Evolutionary conservation across 2,888 invertebrate genomes (phyloP), one percentile per base, ranked within the genome.

Genomic region (Drepana falcataria): DNA sequence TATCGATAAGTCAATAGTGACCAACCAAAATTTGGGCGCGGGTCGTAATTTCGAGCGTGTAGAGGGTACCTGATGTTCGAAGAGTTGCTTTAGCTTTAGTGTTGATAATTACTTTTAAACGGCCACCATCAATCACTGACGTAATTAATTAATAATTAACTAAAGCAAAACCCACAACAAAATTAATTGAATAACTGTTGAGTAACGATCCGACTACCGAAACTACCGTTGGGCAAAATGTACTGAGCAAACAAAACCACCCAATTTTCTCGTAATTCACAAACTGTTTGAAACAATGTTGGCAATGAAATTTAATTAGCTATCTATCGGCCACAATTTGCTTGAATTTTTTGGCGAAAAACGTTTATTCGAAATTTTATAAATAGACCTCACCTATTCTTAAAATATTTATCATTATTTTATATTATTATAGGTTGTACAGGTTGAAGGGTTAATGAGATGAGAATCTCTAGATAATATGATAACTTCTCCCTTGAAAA

Each of bases 271-370:
- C 35, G 41, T 62, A 61, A 56, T 67, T 58, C 54, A 53, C 44
- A 60, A 59, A 61, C 58, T 64, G 48, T 55, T 53, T 33, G 53
- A 60, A 61, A 55, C 49, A 52, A 53, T 57, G 52, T 57, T 52
- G 53, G 61, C 62, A 66, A 67, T 65, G 63, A 68, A 68, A 68
- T 64, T 65, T 64, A 69, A 65, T 73, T 67, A 66, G 66, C 59
- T 58, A 62, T 66, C 62, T 55, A 57, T 64, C 63, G 61, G 58
- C 58, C 48, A 52, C 62, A 65, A 68, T 3, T 60, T 66, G 65
- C 59, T 65, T 62, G 55, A 53, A 67, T 64, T 65, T 66, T 61
- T 59, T 58, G 49, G 58, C 48, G 58, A 55, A 65, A 66, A 51
- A 58, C 65, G 59, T 61, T 60, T 58, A 53, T 52, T 53, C 58